Evolutionary conservation across 2,888 invertebrate species (phyloP), one percentile per base, ranked within the genome.

Genomic region (Rhogogaster chlorosoma): DNA sequence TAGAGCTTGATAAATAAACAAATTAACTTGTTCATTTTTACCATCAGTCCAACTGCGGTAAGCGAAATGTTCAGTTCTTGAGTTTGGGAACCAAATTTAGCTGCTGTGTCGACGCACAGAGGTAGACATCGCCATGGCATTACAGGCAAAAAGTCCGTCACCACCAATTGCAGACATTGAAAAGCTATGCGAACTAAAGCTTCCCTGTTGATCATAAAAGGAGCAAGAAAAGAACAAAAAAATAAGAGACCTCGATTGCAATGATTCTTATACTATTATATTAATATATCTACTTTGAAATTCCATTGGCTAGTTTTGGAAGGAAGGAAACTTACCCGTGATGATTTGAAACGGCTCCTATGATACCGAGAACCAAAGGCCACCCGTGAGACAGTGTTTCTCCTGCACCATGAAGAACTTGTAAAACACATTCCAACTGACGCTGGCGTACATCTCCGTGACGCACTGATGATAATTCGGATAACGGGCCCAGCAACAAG

Each of bases 31-130:
- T 77, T 32, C 18, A 15, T n/a, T 26, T 92, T 93, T 93, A 98
- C 99, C 98, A 99, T 97, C 83, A 99, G 95, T 26, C 99, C 99
- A 83, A 99, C 98, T 67, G 99, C 99, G 6, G 99, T 99, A 64
- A 99, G 95, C 42, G 99, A 98, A 91, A 99, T 99, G 94, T 99
- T 99, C 83, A 99, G 95, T 94, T 99, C 99, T 93, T 98, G 98
- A 67, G 97, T 98, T 94, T 99, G 99, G 22, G 97, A 96, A 29
- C 99, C 99, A 94, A 99, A 99, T 92, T 98, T 98, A 0, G 99
- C 98, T 5, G 99, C 98, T 0, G 99, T 98, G 88, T 98, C 97
- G 26, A 99, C 97, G 92, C 97, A 98, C 78, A 97, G 95, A 38
- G 98, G 98, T 89, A 99, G 95, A 93, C 99, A 99, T 87, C 97